Evolutionary conservation across 2,113 vertebrate species (phyloP).

Genomic region (Boulengeromyrus knoepffleri): DNA sequence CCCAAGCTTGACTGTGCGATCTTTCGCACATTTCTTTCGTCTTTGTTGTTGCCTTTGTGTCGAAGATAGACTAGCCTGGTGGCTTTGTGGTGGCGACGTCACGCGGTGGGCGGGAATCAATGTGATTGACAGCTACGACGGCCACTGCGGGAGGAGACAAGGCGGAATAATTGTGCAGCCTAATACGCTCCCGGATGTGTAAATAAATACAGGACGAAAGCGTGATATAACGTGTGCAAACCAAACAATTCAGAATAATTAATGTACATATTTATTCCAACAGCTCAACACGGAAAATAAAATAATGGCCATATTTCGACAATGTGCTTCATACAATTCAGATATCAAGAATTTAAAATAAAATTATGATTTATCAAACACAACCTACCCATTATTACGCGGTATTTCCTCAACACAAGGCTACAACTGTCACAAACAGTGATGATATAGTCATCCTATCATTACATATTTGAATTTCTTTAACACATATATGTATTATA

Average conservation of each 20-base stretch:
- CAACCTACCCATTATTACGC: background rate
- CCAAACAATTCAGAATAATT: background rate
- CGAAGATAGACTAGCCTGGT: constrained; percentile 51
- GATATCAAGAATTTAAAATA: background rate
- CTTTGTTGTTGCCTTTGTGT: constrained; percentile 69
- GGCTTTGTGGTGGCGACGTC: constrained; percentile 57
- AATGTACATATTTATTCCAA: background rate
- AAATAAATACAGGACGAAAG: constrained; percentile 68
- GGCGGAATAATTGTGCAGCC: constrained; percentile 26
- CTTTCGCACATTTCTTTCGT: constrained; percentile 46
- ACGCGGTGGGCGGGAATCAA: constrained; percentile 44
- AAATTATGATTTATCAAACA: background rate
- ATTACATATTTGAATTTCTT: background rate
- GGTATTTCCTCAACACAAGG: background rate
- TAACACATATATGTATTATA: background rate
- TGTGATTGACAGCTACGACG: constrained; percentile 35
- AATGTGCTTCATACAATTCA: background rate
- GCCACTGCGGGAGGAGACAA: constrained; percentile 37
- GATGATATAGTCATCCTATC: background rate
- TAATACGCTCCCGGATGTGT: constrained; percentile 68
- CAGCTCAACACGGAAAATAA: background rate
- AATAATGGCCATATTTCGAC: background rate
- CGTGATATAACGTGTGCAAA: constrained; percentile 25
- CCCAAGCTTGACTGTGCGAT: background rate
- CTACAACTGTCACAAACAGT: background rate